A percentile compares a stretch with the other conserved stretches of the same genome.
phyloP scores from a whole-genome alignment of 2,113 vertebrate species.

The Aspidoscelis tigris region DNA sequence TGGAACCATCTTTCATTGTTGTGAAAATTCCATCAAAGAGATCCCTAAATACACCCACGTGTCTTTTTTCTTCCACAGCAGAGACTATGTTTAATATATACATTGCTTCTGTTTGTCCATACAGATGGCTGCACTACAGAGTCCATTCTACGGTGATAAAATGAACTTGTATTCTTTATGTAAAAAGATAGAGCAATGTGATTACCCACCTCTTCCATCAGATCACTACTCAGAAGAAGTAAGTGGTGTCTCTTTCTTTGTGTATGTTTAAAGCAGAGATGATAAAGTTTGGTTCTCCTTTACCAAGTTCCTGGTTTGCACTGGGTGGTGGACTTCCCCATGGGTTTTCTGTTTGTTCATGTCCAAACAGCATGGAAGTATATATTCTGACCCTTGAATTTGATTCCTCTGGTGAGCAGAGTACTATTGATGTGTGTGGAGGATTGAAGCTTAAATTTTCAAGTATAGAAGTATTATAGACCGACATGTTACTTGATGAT shows the following conservation, averaged over 20 bases:
- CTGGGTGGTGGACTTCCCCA: not conserved
- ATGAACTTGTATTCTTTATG: constrained; percentile 99
- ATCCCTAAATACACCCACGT: not conserved
- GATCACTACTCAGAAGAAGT: constrained; percentile 99
- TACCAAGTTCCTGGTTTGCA: not conserved
- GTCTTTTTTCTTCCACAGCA: not conserved
- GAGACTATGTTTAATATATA: constrained; percentile 20
- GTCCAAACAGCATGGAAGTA: not conserved
- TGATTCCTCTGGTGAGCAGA: not conserved
- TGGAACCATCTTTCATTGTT: constrained; percentile 1
- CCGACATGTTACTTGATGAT: not conserved
- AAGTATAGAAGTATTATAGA: not conserved
- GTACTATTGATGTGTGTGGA: not conserved
- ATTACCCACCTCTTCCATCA: constrained; percentile 98
- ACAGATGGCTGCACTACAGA: constrained; percentile 98
- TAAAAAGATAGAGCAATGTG: constrained; percentile 99
- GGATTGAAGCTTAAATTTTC: not conserved
- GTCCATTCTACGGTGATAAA: constrained; percentile 98
- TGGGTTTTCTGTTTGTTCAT: not conserved
- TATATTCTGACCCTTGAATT: not conserved
- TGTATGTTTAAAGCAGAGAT: constrained; percentile 29
- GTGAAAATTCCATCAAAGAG: not conserved
- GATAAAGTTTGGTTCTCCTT: not conserved
- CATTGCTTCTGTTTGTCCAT: constrained; percentile 36
- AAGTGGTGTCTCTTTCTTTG: constrained; percentile 53